Base-by-base conservation (phyloP, 2,113 vertebrate genomes). In the Dasyornis broadbenti region DNA sequence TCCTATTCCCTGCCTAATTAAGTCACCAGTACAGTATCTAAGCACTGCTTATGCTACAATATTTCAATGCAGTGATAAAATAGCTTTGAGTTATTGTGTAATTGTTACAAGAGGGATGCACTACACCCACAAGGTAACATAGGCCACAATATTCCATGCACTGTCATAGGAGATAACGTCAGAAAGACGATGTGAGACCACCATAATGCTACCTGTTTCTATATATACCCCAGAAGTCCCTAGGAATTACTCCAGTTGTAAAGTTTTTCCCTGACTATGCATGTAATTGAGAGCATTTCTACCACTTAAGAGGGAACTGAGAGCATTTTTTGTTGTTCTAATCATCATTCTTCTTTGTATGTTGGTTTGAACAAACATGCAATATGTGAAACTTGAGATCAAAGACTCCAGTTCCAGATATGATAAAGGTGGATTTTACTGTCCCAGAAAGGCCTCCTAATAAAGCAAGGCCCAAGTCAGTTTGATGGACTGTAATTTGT, bases 401-500 rank as follows among this genome's bases (percentile, higher is more conserved):
- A 95, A 96, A 97, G 57, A 47, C 63, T 49, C 64, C 65, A 53
- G 10, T 66, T 89, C 70, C 15, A 37, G 27, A 35, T 53, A 86
- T 37, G 44, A 92, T 82, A 92, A 91, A 91, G 22, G 42, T 53
- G 30, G 78, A 16, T 35, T 95, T 95, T 92, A 86, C 61, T 56
- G 52, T 65, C 53, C 49, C 80, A 89, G 53, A 90, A 70, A 84
- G 23, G 37, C 37, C 69, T 82, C 27, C 61, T 79, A 87, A 75
- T 87, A 95, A 95, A 83, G 7, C 15, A 77, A 89, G 35, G 15
- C 45, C 13, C 33, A 54, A 53, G 9, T 12, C 64, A 33, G 8
- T 88, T 79, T 93, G 77, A 95, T 35, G 15, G 70, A n/a, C 23
- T 9, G 4, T 76, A 86, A 96, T 96, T 90, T 94, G 53, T 60